Conservation (phyloP, 2,888 invertebrate species). For the Troides aeacus region DNA sequence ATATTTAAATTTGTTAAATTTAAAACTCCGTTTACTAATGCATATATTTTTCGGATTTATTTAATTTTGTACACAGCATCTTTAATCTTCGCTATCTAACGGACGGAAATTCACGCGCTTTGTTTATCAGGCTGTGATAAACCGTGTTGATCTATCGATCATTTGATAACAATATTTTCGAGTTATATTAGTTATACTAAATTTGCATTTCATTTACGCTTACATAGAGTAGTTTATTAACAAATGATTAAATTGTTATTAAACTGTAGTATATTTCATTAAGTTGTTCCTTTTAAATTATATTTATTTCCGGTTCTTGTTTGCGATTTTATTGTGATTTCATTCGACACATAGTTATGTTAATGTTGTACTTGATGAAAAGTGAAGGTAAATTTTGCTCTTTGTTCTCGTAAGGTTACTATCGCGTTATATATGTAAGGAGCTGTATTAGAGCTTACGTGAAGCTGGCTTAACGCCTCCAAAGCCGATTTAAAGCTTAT, state of each 20-base stretch:
- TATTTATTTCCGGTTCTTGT: too few relatives aligned
- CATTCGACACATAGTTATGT: too few relatives aligned
- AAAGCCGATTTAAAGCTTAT: slow-evolving; percentile 28
- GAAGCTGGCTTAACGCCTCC: slow-evolving; percentile 23
- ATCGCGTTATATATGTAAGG: slow-evolving; percentile 1
- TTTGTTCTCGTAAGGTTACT: slow-evolving; percentile 1
- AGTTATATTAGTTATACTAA: too few relatives aligned
- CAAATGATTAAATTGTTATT: too few relatives aligned
- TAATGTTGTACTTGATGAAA: not conserved
- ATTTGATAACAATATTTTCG: not conserved
- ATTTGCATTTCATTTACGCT: too few relatives aligned
- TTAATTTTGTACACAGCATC: not conserved
- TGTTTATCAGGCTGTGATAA: not conserved
- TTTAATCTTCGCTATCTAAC: not conserved
- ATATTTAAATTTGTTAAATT: not conserved
- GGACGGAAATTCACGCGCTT: not conserved
- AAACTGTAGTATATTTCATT: too few relatives aligned
- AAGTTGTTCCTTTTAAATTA: too few relatives aligned
- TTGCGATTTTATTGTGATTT: too few relatives aligned
- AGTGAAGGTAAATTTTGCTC: slow-evolving; percentile 12
- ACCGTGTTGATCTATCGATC: not conserved
- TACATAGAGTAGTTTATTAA: too few relatives aligned
- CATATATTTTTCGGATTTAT: not conserved
- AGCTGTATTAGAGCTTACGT: slow-evolving; percentile 8
- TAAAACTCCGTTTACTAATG: not conserved